Conservation (phyloP, 2,888 invertebrate species). For the Rhagium mordax region DNA sequence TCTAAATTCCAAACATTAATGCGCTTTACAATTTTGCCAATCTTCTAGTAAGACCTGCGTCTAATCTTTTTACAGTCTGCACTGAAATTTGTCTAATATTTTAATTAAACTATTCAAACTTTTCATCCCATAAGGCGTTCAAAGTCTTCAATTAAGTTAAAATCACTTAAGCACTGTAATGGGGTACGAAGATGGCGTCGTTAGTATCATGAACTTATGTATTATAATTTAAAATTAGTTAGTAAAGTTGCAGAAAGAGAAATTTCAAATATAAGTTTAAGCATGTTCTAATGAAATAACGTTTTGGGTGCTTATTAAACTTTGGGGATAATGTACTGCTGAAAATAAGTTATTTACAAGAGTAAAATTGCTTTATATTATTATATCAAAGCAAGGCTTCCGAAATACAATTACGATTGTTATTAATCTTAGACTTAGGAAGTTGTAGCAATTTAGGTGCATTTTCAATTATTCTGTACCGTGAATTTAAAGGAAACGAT, state of each 20-base stretch:
- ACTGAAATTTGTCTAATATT: conserved; percentile 2
- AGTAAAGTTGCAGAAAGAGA: conserved; percentile 19
- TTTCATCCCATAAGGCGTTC: conserved; percentile 21
- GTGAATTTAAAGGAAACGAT: neutral
- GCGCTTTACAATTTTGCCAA: neutral
- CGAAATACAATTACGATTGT: neutral
- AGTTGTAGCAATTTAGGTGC: neutral
- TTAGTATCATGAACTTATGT: conserved; percentile 14
- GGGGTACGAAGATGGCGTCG: conserved; percentile 7
- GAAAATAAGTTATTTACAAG: neutral
- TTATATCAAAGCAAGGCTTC: neutral
- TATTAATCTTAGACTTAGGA: neutral
- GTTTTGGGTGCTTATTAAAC: neutral
- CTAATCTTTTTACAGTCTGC: conserved; percentile 6
- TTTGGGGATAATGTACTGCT: neutral
- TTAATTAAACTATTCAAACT: conserved; percentile 24
- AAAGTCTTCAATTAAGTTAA: conserved; percentile 25
- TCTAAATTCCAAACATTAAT: neutral
- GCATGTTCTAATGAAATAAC: neutral
- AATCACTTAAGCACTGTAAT: conserved; percentile 25
- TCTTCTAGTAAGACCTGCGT: neutral
- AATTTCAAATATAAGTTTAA: conserved; percentile 6
- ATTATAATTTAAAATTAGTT: conserved; percentile 23
- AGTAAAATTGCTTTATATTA: neutral
- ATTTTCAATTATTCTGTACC: neutral